Base-by-base conservation (phyloP, 2,888 invertebrate genomes). In the Leptarthrus brevirostris region DNA sequence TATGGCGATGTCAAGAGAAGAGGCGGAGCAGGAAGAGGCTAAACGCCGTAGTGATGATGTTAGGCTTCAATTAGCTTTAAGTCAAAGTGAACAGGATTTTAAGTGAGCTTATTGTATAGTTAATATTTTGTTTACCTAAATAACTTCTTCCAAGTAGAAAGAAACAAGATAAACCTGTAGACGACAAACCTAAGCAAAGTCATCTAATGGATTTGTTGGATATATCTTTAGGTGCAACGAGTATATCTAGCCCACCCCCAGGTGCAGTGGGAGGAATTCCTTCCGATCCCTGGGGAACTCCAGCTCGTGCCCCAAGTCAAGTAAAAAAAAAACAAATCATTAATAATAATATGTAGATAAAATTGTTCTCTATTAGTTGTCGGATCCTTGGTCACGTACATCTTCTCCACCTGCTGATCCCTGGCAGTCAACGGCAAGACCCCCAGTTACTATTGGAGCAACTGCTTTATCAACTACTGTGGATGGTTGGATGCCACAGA, bases 1-100 rank as follows among this genome's bases (percentile, higher is more conserved):
- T 58, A 88, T 99, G 83, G 99, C 98, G 72, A 97, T 99, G 95
- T 96, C 96, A 61, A 91, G 97, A 77, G 99, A 99, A 86, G 99
- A 99, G 87, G 97, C 97, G 30, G 98, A 99, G 82, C 93, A 96
- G 80, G 97, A 98, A 84, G 96, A 97, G 86, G 92, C 96, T 79
- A 91, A 96, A 82, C 88, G 96, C 74, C 92, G 97, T 77, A 95
- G 95, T 79, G 98, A 99, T 85, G 98, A 98, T 86, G 96, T 98
- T 77, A 90, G 98, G 77, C 89, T 99, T 79, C 97, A 98, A 87
- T 88, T 99, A 85, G 98, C 97, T 44, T 88, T 98, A 79, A 93
- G 93, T 83, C 96, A 98, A 87, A 96, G 96, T 85, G 94, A 96
- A 86, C 92, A 95, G 83, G 96, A 96, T 87, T 94, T 94, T 85